phyloP scores from a whole-genome alignment of 2,888 invertebrate species.

The Mamestra brassicae region DNA sequence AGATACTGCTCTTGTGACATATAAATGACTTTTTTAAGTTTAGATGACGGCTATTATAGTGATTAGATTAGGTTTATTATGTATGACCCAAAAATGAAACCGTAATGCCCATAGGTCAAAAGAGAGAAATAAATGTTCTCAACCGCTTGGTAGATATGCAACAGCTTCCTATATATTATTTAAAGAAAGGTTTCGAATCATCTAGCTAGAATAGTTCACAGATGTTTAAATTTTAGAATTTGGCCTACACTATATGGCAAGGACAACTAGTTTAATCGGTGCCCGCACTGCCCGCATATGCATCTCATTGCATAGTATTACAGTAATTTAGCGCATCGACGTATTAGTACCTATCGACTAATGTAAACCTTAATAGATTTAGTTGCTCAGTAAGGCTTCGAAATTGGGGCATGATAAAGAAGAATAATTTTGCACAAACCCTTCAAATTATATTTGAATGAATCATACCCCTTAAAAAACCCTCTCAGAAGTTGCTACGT shows the following conservation, averaged over 20 bases:
- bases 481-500: neutral
- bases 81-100: neutral
- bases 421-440: neutral
- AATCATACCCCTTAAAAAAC: neutral
- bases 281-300: constrained; percentile 38
- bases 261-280: constrained; percentile 36
- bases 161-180: too few relatives aligned
- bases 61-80: neutral
- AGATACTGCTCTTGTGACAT: constrained; percentile 31
- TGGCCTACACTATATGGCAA: constrained; percentile 17
- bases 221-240: constrained; percentile 31
- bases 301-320: constrained; percentile 45
- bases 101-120: neutral
- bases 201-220: neutral
- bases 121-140: neutral
- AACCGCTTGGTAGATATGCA: too few relatives aligned
- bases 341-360: neutral
- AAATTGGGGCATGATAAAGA: constrained; percentile 2
- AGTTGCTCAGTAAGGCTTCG: neutral
- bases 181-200: neutral
- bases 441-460: constrained; percentile 8
- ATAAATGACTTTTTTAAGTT: neutral
- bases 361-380: neutral
- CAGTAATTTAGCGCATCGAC: constrained; percentile 23
- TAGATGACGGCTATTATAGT: too few relatives aligned